Percentiles rank a stretch among this genome's conserved stretches.
phyloP scores from a whole-genome alignment of 2,113 vertebrate genomes.

The Megaceryle maxima region DNA sequence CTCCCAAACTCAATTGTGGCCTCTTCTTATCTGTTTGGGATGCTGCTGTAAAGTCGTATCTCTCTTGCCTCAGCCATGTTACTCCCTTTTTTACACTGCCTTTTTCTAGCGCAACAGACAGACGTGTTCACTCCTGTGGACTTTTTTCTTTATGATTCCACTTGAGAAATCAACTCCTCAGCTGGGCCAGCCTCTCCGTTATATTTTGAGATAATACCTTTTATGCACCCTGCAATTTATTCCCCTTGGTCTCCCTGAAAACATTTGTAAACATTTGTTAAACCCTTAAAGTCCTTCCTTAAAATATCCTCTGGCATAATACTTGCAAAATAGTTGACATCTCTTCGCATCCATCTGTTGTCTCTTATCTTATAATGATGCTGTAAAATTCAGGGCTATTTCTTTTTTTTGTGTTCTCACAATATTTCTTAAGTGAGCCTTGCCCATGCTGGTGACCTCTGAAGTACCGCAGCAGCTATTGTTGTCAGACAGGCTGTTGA shows the following conservation, averaged over 20 bases:
- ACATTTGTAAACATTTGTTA: neutral
- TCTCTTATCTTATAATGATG: neutral
- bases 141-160: neutral
- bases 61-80: neutral
- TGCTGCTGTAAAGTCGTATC: neutral
- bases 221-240: neutral
- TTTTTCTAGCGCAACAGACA: constrained; percentile 10
- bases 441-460: neutral
- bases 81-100: neutral
- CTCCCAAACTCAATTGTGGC: neutral
- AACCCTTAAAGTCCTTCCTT: neutral
- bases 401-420: neutral
- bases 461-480: neutral
- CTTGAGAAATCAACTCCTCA: neutral
- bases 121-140: neutral
- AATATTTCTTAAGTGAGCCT: neutral
- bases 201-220: neutral
- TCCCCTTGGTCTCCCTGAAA: neutral
- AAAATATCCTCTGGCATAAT: constrained; percentile 12
- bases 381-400: neutral
- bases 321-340: neutral
- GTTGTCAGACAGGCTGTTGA: neutral
- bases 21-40: neutral
- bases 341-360: constrained; percentile 15
- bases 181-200: neutral